Evolutionary conservation across 2,113 vertebrate genomes (phyloP).

Genomic region (Laticauda laticaudata): DNA sequence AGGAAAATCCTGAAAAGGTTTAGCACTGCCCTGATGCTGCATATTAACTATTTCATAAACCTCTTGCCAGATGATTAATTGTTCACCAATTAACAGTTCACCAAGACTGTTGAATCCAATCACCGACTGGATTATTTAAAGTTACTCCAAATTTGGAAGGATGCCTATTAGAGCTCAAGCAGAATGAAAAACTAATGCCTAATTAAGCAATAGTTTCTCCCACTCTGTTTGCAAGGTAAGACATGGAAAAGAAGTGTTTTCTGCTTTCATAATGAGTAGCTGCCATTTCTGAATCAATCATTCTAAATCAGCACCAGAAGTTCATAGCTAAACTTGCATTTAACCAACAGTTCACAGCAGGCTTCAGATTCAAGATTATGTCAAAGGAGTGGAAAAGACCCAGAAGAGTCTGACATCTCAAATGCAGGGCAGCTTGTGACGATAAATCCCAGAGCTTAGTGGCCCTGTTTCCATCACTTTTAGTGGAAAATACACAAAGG

Average conservation of each 20-base stretch:
- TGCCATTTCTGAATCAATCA: background rate
- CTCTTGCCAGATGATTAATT: background rate
- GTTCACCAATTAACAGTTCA: no score
- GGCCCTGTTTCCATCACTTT: background rate
- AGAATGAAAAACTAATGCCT: background rate
- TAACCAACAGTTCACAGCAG: background rate
- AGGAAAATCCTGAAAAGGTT: conserved; percentile 30
- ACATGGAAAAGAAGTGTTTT: background rate
- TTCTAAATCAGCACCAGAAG: background rate
- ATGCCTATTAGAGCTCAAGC: background rate
- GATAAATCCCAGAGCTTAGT: background rate
- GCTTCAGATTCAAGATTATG: background rate
- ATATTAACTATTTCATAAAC: background rate
- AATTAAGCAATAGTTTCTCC: background rate
- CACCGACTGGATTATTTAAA: background rate
- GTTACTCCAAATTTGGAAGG: background rate
- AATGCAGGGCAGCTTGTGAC: background rate
- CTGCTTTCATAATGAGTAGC: background rate
- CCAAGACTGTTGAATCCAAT: background rate
- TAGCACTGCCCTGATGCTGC: background rate
- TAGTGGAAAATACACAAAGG: background rate
- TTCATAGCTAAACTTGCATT: background rate
- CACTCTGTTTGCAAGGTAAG: background rate
- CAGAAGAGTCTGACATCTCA: background rate
- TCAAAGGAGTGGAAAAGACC: background rate